Evolutionary conservation across 2,888 invertebrate species (phyloP), one percentile per base, ranked within the genome.

Genomic region (Sarcophaga carnaria): DNA sequence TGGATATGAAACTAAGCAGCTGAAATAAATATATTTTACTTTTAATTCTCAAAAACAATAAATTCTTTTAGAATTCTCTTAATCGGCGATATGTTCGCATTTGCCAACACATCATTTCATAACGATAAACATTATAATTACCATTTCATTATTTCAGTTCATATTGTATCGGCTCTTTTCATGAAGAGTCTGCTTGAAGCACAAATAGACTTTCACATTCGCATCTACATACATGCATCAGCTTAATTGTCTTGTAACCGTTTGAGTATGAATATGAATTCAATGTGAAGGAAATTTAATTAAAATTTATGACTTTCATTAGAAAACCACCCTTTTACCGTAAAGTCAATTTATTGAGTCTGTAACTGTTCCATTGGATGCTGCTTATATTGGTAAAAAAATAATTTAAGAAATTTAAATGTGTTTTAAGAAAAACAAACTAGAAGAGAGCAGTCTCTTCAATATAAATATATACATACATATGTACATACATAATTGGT

Each of bases 231-330:
- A 37, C 12, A 37, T 2, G 20, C 12, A 71, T 49, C 1, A 54
- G 60, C 6, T 60, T 60, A 71, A 20, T 47, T 37, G 27, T 71
- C 49, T 25, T 1, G 67, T 45, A 11, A 22, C 17, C 1, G 17
- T 4, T 59, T n/a, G 12, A 54, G 6, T 59, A 14, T 37, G 59
- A 76, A 37, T 37, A 76, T 76, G 66, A 59, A 37, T 76, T 37
- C 20, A 47, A 37, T 37, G 8, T 37, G 37, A 54, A 66, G 22
- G 54, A 59, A 66, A 76, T 12, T 45, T 66, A 54, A 76, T 76
- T 76, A 37, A 76, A 76, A 66, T 67, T 66, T 76, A 76, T 76
- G 22, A 67, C 37, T 37, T 76, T 66, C 59, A 66, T 66, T 76
- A 22, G 25, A 63, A 72, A 60, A 75, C 22, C 20, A 75, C 47